A percentile compares a stretch with the other conserved stretches of the same genome.
Evolutionary conservation across 1,140 invertebrate species (phyloP).

Genomic region (Camponotus floridanus): DNA sequence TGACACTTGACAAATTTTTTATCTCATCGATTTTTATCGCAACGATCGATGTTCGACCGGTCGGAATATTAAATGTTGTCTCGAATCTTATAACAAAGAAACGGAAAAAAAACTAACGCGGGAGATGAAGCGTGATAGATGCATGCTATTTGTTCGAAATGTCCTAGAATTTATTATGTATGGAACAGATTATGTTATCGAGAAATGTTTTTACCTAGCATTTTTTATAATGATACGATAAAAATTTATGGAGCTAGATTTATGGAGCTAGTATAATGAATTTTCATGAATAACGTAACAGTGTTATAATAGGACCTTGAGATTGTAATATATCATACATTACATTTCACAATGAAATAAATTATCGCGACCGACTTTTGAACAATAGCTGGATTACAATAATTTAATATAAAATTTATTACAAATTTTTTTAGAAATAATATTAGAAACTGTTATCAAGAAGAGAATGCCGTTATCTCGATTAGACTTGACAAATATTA

Average conservation of each 20-base stretch:
- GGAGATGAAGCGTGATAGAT: neutral
- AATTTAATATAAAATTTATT: neutral
- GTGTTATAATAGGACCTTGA: neutral
- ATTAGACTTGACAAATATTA: neutral
- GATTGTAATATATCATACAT: slow-evolving; percentile 15
- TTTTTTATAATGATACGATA: slow-evolving; percentile 2
- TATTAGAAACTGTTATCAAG: neutral
- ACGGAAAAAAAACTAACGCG: slow-evolving; percentile 1
- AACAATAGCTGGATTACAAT: neutral
- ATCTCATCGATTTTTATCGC: slow-evolving; percentile 45
- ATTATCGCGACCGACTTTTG: neutral
- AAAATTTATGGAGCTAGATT: slow-evolving; percentile 14
- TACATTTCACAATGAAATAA: neutral
- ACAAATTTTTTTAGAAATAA: neutral
- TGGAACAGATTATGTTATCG: neutral
- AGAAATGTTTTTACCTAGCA: too few relatives aligned
- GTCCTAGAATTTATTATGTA: slow-evolving; percentile 15
- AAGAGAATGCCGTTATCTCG: neutral
- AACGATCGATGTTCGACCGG: slow-evolving; percentile 20
- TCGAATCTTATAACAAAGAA: slow-evolving; percentile 11
- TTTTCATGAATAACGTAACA: neutral
- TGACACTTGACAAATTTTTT: slow-evolving; percentile 49
- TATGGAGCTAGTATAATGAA: neutral
- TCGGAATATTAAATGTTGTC: slow-evolving; percentile 20
- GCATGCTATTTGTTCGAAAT: neutral